Evolutionary conservation across 2,888 invertebrate genomes (phyloP), one percentile per base, ranked within the genome.

Genomic region (Drosophila ezoana): DNA sequence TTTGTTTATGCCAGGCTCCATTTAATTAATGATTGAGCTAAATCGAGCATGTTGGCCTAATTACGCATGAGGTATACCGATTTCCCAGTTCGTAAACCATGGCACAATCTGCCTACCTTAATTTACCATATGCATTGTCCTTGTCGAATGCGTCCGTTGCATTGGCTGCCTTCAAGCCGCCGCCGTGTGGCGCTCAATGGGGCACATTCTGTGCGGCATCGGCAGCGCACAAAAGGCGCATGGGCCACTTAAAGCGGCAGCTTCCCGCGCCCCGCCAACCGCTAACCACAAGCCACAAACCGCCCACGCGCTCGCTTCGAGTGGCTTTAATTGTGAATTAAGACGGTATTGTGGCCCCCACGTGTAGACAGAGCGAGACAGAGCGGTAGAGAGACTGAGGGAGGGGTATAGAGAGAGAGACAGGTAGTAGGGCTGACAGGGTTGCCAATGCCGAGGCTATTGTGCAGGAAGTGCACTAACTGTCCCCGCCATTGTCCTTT

Each of bases 271-370:
- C 11, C 38, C 20, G 28, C 18, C 28, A 28, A 28, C 8, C 2
- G 28, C 28, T 14, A 13, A 23, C 11, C 23, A 28, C 2, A 28
- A 28, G 28, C 58, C 23, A 33, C 32, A 41, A 10, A 18, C 28
- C 52, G 9, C 72, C 74, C 65, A 62, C 56, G 67, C 75, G 77
- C 69, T 67, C 71, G 58, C 64, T 67, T 85, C 69, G 81, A 91
- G 91, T 81, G 91, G 89, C 82, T 91, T 91, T 90, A 90, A 90
- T 91, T 91, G 91, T 90, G 89, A 90, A 90, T 90, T 91, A 90
- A 91, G 91, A 83, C 89, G 80, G 89, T 90, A 91, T 90, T 90
- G 91, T 90, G 87, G 74, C 76, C 66, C 68, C 70, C 70, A 78
- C 69, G 74, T 71, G 71, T 69, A 74, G 76, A 69, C 74, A 69